Percentiles rank a stretch among this genome's conserved stretches.
Evolutionary conservation across 2,797 vertebrate species (phyloP).

Genomic region (Typhlichthys eigenmanni): DNA sequence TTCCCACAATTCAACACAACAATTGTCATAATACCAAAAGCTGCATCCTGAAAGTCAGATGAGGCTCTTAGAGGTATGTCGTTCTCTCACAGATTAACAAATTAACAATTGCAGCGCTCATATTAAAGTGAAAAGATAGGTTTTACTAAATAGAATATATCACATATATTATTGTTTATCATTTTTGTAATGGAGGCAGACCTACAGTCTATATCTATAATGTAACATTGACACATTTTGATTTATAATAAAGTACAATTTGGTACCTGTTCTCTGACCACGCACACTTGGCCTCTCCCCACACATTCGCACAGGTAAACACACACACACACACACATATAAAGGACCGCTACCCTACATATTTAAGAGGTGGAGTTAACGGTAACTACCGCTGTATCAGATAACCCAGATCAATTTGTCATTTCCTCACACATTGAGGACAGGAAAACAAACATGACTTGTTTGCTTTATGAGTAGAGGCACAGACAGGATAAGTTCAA

Average conservation of each 20-base stretch:
- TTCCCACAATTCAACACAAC: constrained; percentile 7
- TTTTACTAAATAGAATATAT: neutral
- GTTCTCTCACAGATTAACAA: neutral
- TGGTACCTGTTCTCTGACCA: neutral
- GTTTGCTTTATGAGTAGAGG: constrained; percentile 36
- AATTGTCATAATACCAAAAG: constrained; percentile 11
- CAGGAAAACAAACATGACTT: constrained; percentile 30
- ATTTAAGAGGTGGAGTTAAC: constrained; percentile 33
- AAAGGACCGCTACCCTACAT: constrained; percentile 30
- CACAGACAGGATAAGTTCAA: constrained; percentile 48
- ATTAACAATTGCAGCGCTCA: neutral
- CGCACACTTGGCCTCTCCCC: constrained; percentile 1
- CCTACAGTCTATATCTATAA: too few species aligned
- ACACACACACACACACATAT: constrained; percentile 1
- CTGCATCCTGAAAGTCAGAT: neutral
- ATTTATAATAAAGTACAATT: too few species aligned
- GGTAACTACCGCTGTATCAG: constrained; percentile 24
- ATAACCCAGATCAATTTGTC: constrained; percentile 24
- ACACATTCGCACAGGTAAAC: neutral
- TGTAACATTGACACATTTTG: neutral
- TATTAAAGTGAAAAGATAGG: neutral
- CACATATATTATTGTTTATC: neutral
- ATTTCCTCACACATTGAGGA: constrained; percentile 33
- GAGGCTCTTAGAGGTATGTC: neutral
- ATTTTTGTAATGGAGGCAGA: neutral